Percentiles rank a stretch among this genome's conserved stretches.
These are phyloP conservation scores for Xerus inauris DNA, from an alignment of 2,113 vertebrate species.

Conservation along the genomic window DNA sequence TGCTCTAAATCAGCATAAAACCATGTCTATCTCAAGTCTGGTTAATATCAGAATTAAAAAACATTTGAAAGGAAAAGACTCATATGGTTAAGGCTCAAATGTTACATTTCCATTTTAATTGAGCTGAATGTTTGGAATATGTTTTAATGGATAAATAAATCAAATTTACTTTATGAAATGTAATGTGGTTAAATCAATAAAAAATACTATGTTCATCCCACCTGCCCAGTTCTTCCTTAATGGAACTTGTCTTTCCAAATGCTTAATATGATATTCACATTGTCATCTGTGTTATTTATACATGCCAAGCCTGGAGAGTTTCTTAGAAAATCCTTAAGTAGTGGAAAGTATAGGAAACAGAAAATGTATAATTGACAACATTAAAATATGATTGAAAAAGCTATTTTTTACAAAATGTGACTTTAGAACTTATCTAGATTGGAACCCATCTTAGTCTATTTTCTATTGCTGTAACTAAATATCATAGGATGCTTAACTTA, in stretches of 20 bases:
- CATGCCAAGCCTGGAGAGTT: background rate
- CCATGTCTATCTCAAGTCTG: background rate
- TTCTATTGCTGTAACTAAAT: background rate
- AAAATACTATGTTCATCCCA: background rate
- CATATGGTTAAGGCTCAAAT: conserved; percentile 20
- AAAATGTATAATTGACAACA: conserved; percentile 17
- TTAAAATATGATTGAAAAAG: background rate
- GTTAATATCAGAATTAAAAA: conserved; percentile 34
- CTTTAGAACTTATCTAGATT: background rate
- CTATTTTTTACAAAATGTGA: conserved; percentile 44
- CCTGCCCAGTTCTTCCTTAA: background rate
- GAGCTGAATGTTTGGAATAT: background rate
- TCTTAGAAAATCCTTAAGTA: background rate
- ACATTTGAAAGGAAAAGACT: background rate
- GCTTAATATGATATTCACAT: background rate
- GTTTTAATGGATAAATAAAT: conserved; percentile 48
- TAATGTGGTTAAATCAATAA: background rate
- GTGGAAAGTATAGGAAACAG: background rate
- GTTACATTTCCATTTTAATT: conserved; percentile 48
- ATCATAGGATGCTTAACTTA: background rate
- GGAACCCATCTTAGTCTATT: background rate
- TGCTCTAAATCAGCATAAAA: background rate
- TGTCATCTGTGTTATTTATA: conserved; percentile 12
- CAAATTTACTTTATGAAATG: background rate
- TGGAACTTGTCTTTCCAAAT: background rate